phyloP scores from a whole-genome alignment of 2,113 vertebrate genomes.

The Bothrops jararaca region DNA sequence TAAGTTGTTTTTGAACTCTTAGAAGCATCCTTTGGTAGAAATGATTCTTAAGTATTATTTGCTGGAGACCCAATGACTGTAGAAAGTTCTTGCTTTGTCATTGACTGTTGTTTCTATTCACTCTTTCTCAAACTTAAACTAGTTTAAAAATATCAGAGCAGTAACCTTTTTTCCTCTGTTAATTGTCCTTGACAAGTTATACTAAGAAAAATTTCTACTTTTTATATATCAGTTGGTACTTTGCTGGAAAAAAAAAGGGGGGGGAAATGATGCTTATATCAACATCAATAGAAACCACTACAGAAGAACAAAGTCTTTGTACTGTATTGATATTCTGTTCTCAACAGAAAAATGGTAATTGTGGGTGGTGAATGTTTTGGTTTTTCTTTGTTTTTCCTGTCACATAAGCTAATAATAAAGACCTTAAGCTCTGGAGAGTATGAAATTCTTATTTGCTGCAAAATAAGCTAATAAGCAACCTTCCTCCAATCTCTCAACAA shows the following conservation, averaged over 20 bases:
- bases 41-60: neutral
- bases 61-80: neutral
- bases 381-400: neutral
- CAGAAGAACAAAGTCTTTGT: neutral
- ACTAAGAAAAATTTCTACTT: neutral
- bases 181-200: neutral
- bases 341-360: neutral
- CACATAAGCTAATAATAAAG: neutral
- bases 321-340: neutral
- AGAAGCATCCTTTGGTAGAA: neutral
- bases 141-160: neutral
- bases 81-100: neutral
- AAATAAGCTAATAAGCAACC: neutral
- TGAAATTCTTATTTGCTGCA: neutral
- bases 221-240: neutral
- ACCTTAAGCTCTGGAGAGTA: neutral
- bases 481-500: neutral
- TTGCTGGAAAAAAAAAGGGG: neutral
- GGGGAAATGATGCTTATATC: neutral
- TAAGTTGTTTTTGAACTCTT: neutral
- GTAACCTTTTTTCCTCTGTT: neutral
- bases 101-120: neutral
- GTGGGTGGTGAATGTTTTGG: neutral
- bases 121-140: neutral
- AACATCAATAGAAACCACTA: neutral